Evolutionary conservation across 30 jellyfish, hydroid and myxozoan species (phyloP).

Genomic region (Rhopilema esculentum): DNA sequence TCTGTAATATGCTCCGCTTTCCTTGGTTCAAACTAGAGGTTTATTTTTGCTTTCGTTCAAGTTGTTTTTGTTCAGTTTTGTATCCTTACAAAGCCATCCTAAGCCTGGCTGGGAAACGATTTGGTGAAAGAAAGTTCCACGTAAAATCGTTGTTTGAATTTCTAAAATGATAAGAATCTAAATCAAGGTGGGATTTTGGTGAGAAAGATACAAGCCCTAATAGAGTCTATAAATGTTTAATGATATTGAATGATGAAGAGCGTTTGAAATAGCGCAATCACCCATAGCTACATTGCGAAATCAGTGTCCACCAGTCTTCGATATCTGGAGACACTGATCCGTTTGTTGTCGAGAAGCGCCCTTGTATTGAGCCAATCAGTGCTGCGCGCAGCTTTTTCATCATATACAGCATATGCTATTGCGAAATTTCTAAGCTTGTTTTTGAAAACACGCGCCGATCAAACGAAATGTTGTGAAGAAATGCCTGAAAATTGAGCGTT

Average conservation of each 20-base stretch:
- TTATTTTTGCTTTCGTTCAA: no score
- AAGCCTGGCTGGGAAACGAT: no score
- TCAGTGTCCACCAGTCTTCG: background rate
- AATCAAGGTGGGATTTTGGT: background rate
- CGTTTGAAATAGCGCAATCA: background rate
- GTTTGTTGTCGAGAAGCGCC: background rate
- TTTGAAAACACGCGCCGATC: background rate
- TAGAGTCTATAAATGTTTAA: background rate
- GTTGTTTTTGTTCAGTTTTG: no score
- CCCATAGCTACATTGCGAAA: background rate
- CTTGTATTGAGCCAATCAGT: background rate
- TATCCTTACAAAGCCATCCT: no score
- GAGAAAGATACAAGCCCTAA: background rate
- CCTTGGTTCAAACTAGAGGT: no score
- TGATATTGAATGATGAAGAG: background rate
- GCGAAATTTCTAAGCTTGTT: background rate
- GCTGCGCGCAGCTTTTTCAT: background rate
- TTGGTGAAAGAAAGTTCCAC: no score
- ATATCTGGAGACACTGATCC: background rate
- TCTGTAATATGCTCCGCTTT: no score
- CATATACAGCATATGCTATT: background rate
- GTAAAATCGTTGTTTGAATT: background rate
- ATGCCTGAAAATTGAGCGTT: background rate
- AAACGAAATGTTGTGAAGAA: background rate
- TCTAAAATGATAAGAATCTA: background rate